Base-by-base conservation (phyloP, 2,113 vertebrate species). In the Eonycteris spelaea region DNA sequence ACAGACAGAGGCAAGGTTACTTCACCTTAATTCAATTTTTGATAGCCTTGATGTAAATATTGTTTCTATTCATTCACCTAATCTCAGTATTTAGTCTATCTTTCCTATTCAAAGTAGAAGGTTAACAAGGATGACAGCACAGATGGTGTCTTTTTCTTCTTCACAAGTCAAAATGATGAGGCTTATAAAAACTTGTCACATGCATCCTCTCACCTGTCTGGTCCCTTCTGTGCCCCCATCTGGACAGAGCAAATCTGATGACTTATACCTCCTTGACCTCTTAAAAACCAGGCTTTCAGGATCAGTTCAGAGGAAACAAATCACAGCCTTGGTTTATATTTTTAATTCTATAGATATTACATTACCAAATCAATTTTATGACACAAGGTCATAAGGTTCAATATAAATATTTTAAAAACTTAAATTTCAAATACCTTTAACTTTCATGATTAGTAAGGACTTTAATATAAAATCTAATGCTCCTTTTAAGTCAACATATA, bases 211-310 rank as follows among this genome's bases (percentile, higher is more conserved):
- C 90, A 96, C 71, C 77, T 96, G 82, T 65, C 73, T 78, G 9
- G 16, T 30, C 73, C 87, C 92, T 92, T 96, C 94, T 94, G 87
- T 95, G 88, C 6, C 90, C 96, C 83, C 84, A 94, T 96, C 94
- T 91, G 84, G 73, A 89, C 43, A 40, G 30, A 16, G 4, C 40
- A 83, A 80, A 92, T 80, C 35, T 61, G 55, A 94, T 59, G 67
- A 86, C 26, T 82, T 86, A 3, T 57, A 51, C 14, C 85, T 95
- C 21, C 45, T 77, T 88, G 84, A 90, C 84, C 85, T 89, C 51
- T 92, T 89, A 16, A 45, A 95, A 88, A 70, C 19, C 43, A 84
- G 19, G 2, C 3, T 59, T 40, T 28, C 16, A n/a, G n/a, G 5
- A 75, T 89, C 8, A 80, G 26, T 48, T 94, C 45, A 83, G 18